These are phyloP conservation scores for Anthopleura xanthogrammica DNA, from an alignment of 92 coral and sea anemone species.

Conservation along the genomic window DNA sequence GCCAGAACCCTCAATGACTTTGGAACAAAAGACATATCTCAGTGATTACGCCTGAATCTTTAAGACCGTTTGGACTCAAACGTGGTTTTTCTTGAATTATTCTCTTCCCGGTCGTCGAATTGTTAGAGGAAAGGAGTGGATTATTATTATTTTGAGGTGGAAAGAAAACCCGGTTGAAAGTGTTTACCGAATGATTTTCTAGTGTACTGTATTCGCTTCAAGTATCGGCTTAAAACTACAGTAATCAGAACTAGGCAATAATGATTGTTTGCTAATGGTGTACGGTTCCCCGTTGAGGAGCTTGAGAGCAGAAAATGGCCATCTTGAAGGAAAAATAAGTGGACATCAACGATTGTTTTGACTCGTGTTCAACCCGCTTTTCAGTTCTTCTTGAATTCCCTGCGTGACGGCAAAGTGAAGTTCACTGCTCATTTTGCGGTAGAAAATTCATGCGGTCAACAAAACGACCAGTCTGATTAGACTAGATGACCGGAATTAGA, in stretches of 20 bases:
- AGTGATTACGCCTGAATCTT: conserved; percentile 17
- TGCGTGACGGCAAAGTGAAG: neutral
- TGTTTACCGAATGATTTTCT: neutral
- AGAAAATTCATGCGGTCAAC: conserved; percentile 1
- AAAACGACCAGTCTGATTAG: neutral
- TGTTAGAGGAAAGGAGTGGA: neutral
- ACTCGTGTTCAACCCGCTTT: conserved; percentile 22
- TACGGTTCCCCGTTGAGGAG: conserved; percentile 30
- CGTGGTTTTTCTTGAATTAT: neutral
- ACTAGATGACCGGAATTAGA: conserved; percentile 2
- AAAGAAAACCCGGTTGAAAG: neutral
- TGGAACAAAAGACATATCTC: conserved; percentile 4
- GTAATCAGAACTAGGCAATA: conserved; percentile 15
- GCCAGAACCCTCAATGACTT: conserved; percentile 7
- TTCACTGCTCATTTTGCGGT: conserved; percentile 11
- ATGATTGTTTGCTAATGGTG: conserved; percentile 19
- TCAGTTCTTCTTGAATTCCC: neutral
- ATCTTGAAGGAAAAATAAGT: conserved; percentile 24
- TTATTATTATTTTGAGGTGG: neutral
- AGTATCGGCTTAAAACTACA: neutral
- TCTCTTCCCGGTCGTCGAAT: neutral
- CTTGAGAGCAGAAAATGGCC: conserved; percentile 26
- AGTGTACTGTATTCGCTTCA: neutral
- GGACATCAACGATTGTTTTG: conserved; percentile 13
- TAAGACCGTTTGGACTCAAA: conserved; percentile 7